phyloP scores from a whole-genome alignment of 1,140 invertebrate species.

The Anoplolepis gracilipes region DNA sequence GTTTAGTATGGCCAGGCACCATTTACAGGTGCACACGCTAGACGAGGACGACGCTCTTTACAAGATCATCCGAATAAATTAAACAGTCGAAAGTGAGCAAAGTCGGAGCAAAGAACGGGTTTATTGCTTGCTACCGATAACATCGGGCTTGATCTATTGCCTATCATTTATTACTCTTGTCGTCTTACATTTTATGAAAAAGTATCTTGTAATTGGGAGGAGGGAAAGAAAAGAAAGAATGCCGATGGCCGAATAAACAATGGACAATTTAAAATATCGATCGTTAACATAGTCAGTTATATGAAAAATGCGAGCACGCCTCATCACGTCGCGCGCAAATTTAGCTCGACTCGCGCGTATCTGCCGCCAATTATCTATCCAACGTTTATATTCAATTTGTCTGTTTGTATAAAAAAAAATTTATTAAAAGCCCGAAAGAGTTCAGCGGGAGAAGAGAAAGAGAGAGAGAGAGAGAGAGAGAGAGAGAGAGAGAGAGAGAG shows the following conservation, averaged over 20 bases:
- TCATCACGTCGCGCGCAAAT: slow-evolving; percentile 16
- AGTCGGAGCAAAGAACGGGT: slow-evolving; percentile 56
- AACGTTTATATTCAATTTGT: slow-evolving; percentile 31
- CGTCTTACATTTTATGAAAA: slow-evolving; percentile 42
- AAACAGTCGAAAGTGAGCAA: slow-evolving; percentile 29
- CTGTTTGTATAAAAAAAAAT: slow-evolving; percentile 22
- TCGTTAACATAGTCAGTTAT: slow-evolving; percentile 14
- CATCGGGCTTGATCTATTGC: slow-evolving; percentile 58
- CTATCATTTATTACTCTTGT: slow-evolving; percentile 66
- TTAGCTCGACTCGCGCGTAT: slow-evolving; percentile 5
- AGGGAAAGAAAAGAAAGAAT: neutral
- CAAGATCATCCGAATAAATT: slow-evolving; percentile 74
- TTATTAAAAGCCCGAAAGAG: neutral
- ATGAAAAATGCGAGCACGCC: slow-evolving; percentile 43
- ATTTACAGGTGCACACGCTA: slow-evolving; percentile 72
- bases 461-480: no score
- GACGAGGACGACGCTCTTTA: slow-evolving; percentile 65
- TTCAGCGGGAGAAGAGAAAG: neutral
- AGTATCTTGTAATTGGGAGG: slow-evolving; percentile 36
- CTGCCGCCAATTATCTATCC: slow-evolving; percentile 12
- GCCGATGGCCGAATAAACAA: slow-evolving; percentile 8
- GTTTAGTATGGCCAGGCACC: slow-evolving; percentile 13
- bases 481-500: neutral
- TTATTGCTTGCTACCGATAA: slow-evolving; percentile 60
- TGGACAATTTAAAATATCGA: slow-evolving; percentile 26